Base-by-base conservation (phyloP, 2,797 vertebrate species). In the Otolemur crassicaudatus region DNA sequence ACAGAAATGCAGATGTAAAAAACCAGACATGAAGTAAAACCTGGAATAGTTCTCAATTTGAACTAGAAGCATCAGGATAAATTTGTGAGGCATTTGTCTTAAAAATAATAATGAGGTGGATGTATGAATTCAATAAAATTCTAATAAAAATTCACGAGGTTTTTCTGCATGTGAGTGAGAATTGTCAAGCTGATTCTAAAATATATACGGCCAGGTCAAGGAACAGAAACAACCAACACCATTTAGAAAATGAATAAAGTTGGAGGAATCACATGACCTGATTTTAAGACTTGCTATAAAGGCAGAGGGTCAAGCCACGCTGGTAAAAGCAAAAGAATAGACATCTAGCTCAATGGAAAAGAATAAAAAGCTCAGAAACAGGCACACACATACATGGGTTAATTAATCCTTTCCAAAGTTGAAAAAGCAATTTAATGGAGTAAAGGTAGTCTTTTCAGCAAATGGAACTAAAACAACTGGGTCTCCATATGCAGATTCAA, bases 101-200 rank as follows among this genome's bases (percentile, higher is more conserved):
- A 29, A 79, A n/a, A 40, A 75, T 65, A 53, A 43, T 29, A 80
- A 27, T 79, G 65, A 65, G 29, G 40, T 16, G 34, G 6, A 49
- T 25, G 13, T 19, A 34, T 20, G 22, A 86, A 67, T 72, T 81
- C 56, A 92, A 77, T 63, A 77, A 34, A 90, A 79, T 65, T 87
- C n/a, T 25, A 82, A 70, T 85, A 25, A 63, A 90, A 49, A 34
- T 69, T 49, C 19, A 89, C 8, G 1, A 67, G 13, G 34, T 14
- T 53, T 61, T 69, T 63, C 75, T 43, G 37, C 11, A 8, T 46
- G 2, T 79, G 5, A 43, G 5, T 53, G 19, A 29, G 69, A 82
- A 76, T 61, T 46, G 9, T 49, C 31, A 95, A 81, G 40, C 9
- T 90, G 56, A 96, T 90, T 97, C 7, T 69, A 53, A 92, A 80